These are phyloP conservation scores for Alviniconcha marisindica DNA, from an alignment of 1,140 invertebrate genomes.

Conservation along the genomic window DNA sequence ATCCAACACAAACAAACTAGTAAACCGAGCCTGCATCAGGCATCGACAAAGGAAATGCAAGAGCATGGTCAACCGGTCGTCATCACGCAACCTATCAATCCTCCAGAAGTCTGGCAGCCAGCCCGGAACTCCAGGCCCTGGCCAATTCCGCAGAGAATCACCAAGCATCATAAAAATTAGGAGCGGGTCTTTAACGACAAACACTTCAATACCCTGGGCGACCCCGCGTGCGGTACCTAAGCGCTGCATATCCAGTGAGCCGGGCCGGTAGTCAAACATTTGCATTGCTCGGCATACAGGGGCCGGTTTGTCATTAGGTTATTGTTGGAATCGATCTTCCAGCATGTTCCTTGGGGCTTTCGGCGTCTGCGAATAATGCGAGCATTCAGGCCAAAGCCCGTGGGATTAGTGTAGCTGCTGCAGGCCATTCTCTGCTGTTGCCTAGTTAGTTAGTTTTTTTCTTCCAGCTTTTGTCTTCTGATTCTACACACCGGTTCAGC, in stretches of 20 bases:
- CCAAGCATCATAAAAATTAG: neutral
- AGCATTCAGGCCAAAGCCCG: neutral
- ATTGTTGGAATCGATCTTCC: neutral
- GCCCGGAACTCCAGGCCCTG: neutral
- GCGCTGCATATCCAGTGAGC: neutral
- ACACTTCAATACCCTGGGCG: neutral
- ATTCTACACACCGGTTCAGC: too few relatives aligned
- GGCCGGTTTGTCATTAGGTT: conserved; percentile 1
- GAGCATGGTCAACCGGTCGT: too few relatives aligned
- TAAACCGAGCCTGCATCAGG: too few relatives aligned
- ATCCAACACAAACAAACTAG: too few relatives aligned
- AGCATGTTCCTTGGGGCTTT: neutral
- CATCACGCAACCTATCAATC: too few relatives aligned
- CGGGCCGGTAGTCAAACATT: conserved; percentile 4
- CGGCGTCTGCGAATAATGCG: conserved; percentile 1
- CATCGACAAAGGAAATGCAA: too few relatives aligned
- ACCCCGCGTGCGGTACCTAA: neutral
- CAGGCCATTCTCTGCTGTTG: too few relatives aligned
- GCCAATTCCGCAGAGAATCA: neutral
- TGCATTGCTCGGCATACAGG: conserved; percentile 13
- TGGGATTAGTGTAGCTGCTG: neutral
- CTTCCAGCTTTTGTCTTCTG: too few relatives aligned
- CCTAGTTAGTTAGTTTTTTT: too few relatives aligned
- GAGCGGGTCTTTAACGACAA: conserved; percentile 9
- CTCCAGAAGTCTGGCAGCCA: too few relatives aligned